Percentiles rank a stretch among this genome's conserved stretches.
Evolutionary conservation across 2,797 vertebrate genomes (phyloP).

Genomic region (Monodelphis domestica): DNA sequence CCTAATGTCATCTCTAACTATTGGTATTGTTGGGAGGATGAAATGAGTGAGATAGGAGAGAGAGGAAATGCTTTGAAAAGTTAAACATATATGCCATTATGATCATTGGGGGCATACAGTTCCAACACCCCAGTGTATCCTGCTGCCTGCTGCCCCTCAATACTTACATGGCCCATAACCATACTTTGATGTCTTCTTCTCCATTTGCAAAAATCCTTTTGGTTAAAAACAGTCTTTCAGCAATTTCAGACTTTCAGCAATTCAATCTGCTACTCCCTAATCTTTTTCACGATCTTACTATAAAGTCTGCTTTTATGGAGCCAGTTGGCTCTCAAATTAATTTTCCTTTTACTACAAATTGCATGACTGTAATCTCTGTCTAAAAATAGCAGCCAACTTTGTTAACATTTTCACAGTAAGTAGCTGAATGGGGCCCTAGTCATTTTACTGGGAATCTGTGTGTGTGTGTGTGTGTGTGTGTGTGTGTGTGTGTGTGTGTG

Average conservation of each 20-base stretch:
- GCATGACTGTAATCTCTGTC: conserved; percentile 48
- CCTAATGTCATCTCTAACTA: not conserved
- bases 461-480: not conserved
- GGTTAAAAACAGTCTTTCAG: conserved; percentile 35
- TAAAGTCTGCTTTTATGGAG: conserved; percentile 72
- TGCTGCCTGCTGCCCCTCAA: not conserved
- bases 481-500: not conserved
- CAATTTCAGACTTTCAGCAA: conserved; percentile 9
- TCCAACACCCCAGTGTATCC: not conserved
- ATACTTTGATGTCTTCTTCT: not conserved
- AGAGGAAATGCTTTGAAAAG: not conserved
- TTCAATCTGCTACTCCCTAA: conserved; percentile 16
- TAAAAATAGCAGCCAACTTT: conserved; percentile 16
- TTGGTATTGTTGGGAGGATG: not conserved
- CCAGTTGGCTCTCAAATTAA: conserved; percentile 73
- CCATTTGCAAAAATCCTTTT: conserved; percentile 6
- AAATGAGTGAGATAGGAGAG: not conserved
- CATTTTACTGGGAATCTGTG: not conserved
- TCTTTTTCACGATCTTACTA: conserved; percentile 75
- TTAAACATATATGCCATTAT: not conserved
- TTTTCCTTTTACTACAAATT: conserved; percentile 71
- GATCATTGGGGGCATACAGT: not conserved
- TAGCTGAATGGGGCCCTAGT: not conserved
- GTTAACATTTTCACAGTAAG: not conserved
- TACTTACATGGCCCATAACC: not conserved